A percentile compares a stretch with the other conserved stretches of the same genome.
Evolutionary conservation across 1,140 invertebrate genomes (phyloP).

Genomic region (Achatina immaculata): DNA sequence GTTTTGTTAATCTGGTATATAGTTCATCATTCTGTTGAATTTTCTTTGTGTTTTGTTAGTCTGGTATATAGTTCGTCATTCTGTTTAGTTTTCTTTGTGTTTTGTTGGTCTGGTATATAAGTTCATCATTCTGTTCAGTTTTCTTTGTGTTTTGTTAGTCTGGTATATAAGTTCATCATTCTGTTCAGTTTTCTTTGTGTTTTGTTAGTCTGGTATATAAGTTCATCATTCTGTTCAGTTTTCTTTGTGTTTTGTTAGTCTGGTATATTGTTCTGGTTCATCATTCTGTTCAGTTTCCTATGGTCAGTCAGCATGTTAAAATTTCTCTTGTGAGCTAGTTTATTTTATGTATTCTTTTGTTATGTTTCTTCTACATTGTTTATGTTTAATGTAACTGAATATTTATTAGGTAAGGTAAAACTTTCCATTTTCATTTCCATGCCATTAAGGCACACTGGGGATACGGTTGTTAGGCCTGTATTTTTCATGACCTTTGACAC

Average conservation of each 20-base stretch:
- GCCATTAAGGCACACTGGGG: no score
- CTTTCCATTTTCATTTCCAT: no score
- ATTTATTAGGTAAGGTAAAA: no score
- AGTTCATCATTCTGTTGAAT: neutral
- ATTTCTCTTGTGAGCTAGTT: neutral
- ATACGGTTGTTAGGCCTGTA: no score
- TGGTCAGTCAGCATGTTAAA: no score
- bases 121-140: neutral
- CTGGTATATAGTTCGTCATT: neutral
- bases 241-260: neutral
- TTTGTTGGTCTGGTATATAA: neutral
- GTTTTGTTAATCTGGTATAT: neutral
- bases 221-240: neutral
- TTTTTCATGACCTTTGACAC: no score
- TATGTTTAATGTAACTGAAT: no score
- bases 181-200: neutral
- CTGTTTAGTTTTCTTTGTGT: neutral
- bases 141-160: neutral
- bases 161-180: no score
- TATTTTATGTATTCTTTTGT: neutral
- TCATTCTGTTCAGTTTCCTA: neutral
- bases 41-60: neutral
- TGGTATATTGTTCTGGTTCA: neutral
- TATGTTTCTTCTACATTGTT: no score
- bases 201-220: neutral